phyloP scores from a whole-genome alignment of 2,797 vertebrate species.

The Poliocrania exsul region DNA sequence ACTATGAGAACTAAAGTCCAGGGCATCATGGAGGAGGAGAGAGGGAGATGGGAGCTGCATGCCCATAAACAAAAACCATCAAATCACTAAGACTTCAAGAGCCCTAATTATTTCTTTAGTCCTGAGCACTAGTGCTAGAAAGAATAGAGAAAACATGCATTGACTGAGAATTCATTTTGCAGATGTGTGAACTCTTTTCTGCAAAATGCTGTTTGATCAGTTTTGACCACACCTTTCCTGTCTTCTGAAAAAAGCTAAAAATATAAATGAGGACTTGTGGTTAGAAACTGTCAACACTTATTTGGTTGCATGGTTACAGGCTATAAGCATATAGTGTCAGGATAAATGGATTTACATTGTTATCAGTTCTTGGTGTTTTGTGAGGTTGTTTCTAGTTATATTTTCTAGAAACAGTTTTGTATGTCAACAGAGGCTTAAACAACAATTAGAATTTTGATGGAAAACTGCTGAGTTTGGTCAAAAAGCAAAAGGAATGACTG shows the following conservation, averaged over 20 bases:
- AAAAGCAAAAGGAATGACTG: background rate
- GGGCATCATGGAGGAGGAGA: background rate
- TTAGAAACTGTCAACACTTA: slow-evolving; percentile 33
- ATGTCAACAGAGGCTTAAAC: background rate
- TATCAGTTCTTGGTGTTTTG: background rate
- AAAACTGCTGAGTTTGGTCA: background rate
- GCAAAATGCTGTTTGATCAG: slow-evolving; percentile 18
- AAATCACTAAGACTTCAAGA: background rate
- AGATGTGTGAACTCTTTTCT: slow-evolving; percentile 26
- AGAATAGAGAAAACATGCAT: slow-evolving; percentile 18
- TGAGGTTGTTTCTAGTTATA: background rate
- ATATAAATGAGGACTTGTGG: background rate
- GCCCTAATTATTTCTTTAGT: background rate
- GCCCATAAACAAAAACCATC: background rate
- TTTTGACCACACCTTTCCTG: slow-evolving; percentile 63
- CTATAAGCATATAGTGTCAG: background rate
- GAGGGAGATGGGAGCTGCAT: background rate
- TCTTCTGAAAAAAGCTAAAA: slow-evolving; percentile 53
- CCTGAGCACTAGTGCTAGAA: background rate
- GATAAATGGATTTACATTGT: background rate
- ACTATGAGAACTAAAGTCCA: background rate
- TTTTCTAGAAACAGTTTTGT: background rate
- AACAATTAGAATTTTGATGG: background rate
- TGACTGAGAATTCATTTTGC: slow-evolving; percentile 26
- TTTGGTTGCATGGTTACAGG: slow-evolving; percentile 50